These are phyloP conservation scores for Odontamblyopus lacepedii DNA, from an alignment of 2,797 vertebrate genomes.

Conservation along the genomic window DNA sequence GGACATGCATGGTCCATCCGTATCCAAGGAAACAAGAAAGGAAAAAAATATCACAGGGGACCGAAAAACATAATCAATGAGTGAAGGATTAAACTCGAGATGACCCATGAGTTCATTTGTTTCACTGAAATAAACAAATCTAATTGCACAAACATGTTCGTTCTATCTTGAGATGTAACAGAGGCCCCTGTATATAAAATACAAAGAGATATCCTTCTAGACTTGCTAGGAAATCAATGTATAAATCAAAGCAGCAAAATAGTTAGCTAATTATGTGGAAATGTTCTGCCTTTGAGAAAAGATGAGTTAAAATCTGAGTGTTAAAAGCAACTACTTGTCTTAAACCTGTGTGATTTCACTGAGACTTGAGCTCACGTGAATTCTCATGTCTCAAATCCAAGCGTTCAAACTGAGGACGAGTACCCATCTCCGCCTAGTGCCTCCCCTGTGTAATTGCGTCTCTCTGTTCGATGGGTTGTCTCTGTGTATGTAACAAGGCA, in stretches of 20 bases:
- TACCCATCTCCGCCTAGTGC: background rate
- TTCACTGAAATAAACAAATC: too few species aligned
- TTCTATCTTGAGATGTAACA: too few species aligned
- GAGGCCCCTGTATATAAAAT: too few species aligned
- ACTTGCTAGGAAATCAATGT: background rate
- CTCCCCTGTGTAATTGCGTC: slow-evolving; percentile 36
- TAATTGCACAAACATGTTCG: too few species aligned
- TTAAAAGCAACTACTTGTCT: background rate
- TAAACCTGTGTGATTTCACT: background rate
- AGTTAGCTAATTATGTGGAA: background rate
- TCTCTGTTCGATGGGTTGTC: slow-evolving; percentile 33
- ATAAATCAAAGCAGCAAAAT: background rate
- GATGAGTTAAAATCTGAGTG: background rate
- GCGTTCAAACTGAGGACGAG: slow-evolving; percentile 3
- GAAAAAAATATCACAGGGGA: too few species aligned
- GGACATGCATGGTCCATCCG: too few species aligned
- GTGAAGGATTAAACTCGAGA: too few species aligned
- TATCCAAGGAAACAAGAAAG: too few species aligned
- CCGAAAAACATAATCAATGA: too few species aligned
- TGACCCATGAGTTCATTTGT: too few species aligned
- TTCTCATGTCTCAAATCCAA: background rate
- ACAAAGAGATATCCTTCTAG: too few species aligned
- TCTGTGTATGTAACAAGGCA: slow-evolving; percentile 52
- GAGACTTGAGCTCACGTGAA: background rate
- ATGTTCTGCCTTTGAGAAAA: background rate